These are phyloP conservation scores for Venusia cambrica DNA, from an alignment of 2,888 invertebrate species.

Conservation along the genomic window DNA sequence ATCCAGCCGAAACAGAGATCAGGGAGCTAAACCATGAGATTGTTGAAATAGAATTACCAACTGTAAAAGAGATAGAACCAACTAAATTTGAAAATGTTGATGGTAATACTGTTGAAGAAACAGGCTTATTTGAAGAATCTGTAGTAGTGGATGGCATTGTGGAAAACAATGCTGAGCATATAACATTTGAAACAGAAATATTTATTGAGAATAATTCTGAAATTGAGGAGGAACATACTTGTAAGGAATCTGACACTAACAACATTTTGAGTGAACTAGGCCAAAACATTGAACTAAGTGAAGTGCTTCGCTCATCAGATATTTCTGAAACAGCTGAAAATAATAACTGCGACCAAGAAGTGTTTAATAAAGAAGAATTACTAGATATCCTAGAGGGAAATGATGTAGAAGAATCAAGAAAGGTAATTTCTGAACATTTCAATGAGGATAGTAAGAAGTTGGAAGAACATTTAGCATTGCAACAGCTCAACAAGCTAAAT, in stretches of 20 bases:
- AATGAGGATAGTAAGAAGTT: constrained; percentile 37
- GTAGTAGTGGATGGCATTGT: constrained; percentile 34
- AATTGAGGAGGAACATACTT: constrained; percentile 36
- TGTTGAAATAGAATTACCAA: constrained; percentile 6
- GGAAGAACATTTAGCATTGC: constrained; percentile 59
- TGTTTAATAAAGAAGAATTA: constrained; percentile 72
- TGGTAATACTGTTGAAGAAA: constrained; percentile 18
- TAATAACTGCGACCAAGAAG: constrained; percentile 64
- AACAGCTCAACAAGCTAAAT: constrained; percentile 63
- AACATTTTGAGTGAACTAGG: constrained; percentile 61
- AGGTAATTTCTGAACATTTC: constrained; percentile 28
- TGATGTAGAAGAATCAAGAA: constrained; percentile 44
- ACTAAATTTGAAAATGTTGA: constrained; percentile 17
- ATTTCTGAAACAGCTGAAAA: constrained; percentile 56
- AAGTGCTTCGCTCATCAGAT: constrained; percentile 61
- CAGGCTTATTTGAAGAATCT: constrained; percentile 23
- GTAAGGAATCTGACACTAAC: constrained; percentile 38
- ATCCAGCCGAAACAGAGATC: constrained; percentile 3
- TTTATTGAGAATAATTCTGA: constrained; percentile 62
- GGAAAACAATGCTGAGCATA: constrained; percentile 39
- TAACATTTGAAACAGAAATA: constrained; percentile 67
- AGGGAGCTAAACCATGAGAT: constrained; percentile 4
- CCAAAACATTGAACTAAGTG: constrained; percentile 66
- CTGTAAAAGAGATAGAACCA: constrained; percentile 8
- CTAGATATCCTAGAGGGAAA: constrained; percentile 72